These are phyloP conservation scores for Pardalotus punctatus DNA, from an alignment of 2,113 vertebrate genomes.

Conservation along the genomic window DNA sequence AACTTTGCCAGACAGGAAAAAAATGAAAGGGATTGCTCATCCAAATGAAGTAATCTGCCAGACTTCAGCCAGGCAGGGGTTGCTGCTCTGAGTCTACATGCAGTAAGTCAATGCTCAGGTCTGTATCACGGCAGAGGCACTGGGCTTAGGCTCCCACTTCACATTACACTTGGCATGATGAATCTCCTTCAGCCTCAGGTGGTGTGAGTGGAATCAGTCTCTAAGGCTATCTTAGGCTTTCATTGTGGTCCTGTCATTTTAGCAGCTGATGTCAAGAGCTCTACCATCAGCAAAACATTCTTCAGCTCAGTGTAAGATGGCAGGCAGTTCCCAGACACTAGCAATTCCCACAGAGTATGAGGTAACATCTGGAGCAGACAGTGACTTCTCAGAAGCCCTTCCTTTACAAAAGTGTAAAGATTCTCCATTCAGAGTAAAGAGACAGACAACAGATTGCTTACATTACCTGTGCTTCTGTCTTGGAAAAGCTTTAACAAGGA, in stretches of 20 bases:
- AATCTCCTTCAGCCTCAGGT: not conserved
- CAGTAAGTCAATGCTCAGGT: not conserved
- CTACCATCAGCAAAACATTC: not conserved
- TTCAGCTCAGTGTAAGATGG: not conserved
- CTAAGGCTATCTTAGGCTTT: not conserved
- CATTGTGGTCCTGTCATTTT: not conserved
- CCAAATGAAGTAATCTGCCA: not conserved
- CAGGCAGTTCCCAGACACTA: not conserved
- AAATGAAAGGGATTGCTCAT: not conserved
- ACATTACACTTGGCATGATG: not conserved
- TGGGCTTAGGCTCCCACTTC: not conserved
- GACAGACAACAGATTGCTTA: not conserved
- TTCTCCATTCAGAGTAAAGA: not conserved
- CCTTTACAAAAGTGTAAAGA: not conserved
- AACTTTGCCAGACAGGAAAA: not conserved
- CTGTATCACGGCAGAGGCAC: not conserved
- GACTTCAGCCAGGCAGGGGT: not conserved
- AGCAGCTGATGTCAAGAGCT: not conserved
- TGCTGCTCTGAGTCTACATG: not conserved
- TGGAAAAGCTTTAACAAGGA: not conserved
- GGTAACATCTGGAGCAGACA: not conserved
- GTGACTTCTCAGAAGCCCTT: not conserved
- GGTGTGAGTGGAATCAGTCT: not conserved
- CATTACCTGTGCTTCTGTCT: not conserved
- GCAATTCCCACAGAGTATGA: not conserved